These are phyloP conservation scores for Congeria kusceri DNA, from an alignment of 2,888 invertebrate species.

Conservation along the genomic window DNA sequence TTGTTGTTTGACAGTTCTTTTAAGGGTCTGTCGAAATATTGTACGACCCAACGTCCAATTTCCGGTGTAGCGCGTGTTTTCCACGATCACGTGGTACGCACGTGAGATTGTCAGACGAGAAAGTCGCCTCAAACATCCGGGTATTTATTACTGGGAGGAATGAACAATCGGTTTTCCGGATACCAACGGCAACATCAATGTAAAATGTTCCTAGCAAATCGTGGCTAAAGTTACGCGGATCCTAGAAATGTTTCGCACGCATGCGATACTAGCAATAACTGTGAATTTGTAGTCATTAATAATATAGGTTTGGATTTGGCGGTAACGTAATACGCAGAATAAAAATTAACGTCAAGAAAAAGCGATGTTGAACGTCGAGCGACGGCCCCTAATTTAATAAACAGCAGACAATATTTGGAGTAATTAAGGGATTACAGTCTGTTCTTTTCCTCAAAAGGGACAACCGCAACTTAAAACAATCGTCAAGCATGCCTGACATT, in stretches of 20 bases:
- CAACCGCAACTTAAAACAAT: too few species aligned
- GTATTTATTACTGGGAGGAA: constrained; percentile 68
- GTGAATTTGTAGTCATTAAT: constrained; percentile 51
- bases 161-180: constrained; percentile 70
- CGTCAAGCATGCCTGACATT: too few species aligned
- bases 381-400: too few species aligned
- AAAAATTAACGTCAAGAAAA: constrained; percentile 26
- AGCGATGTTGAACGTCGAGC: neutral
- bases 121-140: constrained; percentile 71
- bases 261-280: constrained; percentile 45
- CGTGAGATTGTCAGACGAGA: constrained; percentile 61
- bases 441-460: too few species aligned
- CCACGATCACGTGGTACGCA: constrained; percentile 51
- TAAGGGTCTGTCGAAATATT: too few species aligned
- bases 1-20: too few species aligned
- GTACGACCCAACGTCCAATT: constrained; percentile 41
- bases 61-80: constrained; percentile 61
- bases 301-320: constrained; percentile 45
- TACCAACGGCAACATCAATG: constrained; percentile 48
- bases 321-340: constrained; percentile 33
- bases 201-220: constrained; percentile 25
- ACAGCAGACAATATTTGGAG: too few species aligned
- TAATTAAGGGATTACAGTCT: too few species aligned
- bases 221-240: constrained; percentile 19
- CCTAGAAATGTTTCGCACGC: constrained; percentile 15